Percentiles rank a stretch among this genome's conserved stretches.
phyloP scores from a whole-genome alignment of 2,113 vertebrate genomes.

The Lonchura striata region DNA sequence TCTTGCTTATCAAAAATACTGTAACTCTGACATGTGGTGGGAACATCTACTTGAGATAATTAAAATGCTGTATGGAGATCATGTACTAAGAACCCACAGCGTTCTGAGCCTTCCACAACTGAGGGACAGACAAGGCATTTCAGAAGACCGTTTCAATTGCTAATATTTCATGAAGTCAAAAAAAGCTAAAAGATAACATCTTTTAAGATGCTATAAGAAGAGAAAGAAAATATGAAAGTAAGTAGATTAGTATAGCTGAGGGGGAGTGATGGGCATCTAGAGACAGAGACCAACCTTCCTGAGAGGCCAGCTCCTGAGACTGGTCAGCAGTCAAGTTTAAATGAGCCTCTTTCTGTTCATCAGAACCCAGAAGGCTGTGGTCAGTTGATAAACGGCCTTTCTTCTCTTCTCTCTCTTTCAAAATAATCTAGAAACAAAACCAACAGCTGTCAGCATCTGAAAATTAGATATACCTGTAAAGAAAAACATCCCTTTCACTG shows the following conservation, averaged over 20 bases:
- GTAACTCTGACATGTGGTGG: background rate
- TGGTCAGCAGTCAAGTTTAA: constrained; percentile 83
- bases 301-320: constrained; percentile 84
- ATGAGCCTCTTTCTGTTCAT: constrained; percentile 83
- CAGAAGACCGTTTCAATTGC: background rate
- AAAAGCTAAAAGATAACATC: background rate
- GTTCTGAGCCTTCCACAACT: background rate
- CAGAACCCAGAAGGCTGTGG: constrained; percentile 78
- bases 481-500: background rate
- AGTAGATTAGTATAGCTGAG: background rate
- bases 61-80: background rate
- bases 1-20: background rate
- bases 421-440: constrained; percentile 84
- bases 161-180: background rate
- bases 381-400: constrained; percentile 88
- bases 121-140: background rate
- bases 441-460: constrained; percentile 12
- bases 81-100: background rate
- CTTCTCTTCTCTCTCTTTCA: constrained; percentile 97
- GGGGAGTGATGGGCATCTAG: background rate
- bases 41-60: background rate
- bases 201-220: background rate
- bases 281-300: constrained; percentile 81
- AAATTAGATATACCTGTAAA: background rate
- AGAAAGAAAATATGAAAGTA: background rate